Percentiles rank a stretch among this genome's conserved stretches.
Evolutionary conservation across 2,888 invertebrate genomes (phyloP).

Genomic region (Sarcophaga caerulescens): DNA sequence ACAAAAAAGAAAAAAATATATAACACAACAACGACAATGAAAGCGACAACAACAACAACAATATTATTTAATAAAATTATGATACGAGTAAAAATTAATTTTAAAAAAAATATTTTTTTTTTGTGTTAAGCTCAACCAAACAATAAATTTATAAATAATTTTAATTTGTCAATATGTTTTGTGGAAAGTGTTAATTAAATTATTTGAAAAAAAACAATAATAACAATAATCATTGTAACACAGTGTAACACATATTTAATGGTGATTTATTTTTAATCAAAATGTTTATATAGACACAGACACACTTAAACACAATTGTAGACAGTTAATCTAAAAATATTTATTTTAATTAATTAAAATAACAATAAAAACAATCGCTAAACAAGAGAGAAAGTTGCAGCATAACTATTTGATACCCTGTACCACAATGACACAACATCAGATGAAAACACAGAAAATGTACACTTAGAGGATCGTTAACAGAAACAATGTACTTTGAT

Average conservation of each 20-base stretch:
- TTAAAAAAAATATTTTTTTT: neutral
- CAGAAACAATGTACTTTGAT: too few relatives aligned
- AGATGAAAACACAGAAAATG: too few relatives aligned
- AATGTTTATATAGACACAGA: neutral
- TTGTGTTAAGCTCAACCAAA: neutral
- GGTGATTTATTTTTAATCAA: conserved; percentile 17
- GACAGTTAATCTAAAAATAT: neutral
- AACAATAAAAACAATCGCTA: neutral
- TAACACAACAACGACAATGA: conserved; percentile 5
- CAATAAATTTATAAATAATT: neutral
- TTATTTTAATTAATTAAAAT: conserved; percentile 14
- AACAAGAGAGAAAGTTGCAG: neutral
- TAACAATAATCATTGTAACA: neutral
- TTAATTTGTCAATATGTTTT: neutral
- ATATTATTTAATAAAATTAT: conserved; percentile 1
- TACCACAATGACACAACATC: too few relatives aligned
- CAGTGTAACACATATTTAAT: conserved; percentile 3
- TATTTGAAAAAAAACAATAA: neutral
- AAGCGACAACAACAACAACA: neutral
- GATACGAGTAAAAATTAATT: neutral
- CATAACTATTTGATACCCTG: too few relatives aligned
- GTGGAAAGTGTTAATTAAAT: conserved; percentile 58
- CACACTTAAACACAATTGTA: neutral
- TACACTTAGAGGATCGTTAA: too few relatives aligned
- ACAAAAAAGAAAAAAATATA: neutral